phyloP scores from a whole-genome alignment of 2,797 vertebrate species.

The Hoplostethus atlanticus region DNA sequence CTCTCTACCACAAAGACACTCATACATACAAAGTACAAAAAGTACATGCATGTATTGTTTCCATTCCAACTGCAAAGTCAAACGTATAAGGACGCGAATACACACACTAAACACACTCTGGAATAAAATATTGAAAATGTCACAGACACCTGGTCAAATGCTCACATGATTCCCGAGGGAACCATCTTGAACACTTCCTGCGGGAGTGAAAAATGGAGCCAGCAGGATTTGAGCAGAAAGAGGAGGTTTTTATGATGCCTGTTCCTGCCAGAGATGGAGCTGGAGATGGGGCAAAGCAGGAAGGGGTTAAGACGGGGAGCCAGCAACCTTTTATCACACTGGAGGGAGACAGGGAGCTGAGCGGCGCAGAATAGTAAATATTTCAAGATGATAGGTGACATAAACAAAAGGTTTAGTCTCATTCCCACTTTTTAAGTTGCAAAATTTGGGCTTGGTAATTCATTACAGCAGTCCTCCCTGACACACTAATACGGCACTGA shows the following conservation, averaged over 20 bases:
- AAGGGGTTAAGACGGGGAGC: conserved; percentile 81
- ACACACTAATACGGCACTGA: conserved; percentile 73
- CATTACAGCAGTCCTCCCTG: conserved; percentile 75
- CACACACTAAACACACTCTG: conserved; percentile 74
- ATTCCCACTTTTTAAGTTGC: conserved; percentile 84
- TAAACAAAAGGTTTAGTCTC: conserved; percentile 86
- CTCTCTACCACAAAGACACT: conserved; percentile 62
- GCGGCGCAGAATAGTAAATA: conserved; percentile 82
- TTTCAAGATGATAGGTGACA: conserved; percentile 87
- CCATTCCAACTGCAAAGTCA: conserved; percentile 67
- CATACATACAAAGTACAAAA: conserved; percentile 65
- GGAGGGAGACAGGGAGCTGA: conserved; percentile 80
- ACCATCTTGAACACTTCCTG: conserved; percentile 73
- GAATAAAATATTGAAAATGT: conserved; percentile 81
- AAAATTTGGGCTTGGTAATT: conserved; percentile 82
- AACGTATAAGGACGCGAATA: conserved; percentile 71
- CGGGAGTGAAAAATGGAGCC: conserved; percentile 50
- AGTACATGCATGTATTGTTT: conserved; percentile 65
- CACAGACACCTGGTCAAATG: conserved; percentile 84
- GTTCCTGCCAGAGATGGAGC: conserved; percentile 57
- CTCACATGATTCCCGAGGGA: conserved; percentile 75
- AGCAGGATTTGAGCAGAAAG: conserved; percentile 65
- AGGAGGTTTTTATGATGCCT: conserved; percentile 66
- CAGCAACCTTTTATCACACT: conserved; percentile 84
- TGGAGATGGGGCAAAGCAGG: conserved; percentile 65